Evolutionary conservation across 37 sponge, comb jelly and placozoan genomes (phyloP), one percentile per base, ranked within the genome.

Genomic region (Tethya wilhelma): DNA sequence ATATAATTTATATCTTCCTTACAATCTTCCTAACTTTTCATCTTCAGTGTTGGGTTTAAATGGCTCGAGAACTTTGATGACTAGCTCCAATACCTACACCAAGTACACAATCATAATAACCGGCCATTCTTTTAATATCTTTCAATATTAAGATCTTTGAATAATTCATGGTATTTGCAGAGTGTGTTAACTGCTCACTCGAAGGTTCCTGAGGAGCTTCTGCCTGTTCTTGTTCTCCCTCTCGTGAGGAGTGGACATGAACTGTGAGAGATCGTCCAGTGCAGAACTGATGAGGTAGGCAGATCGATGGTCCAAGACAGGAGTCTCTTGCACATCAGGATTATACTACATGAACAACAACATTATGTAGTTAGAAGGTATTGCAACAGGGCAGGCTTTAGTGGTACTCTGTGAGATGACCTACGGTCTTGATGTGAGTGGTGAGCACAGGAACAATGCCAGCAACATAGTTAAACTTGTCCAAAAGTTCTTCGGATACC

Each of bases 191-290:
- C 23, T 7, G 37, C 75, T 84, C 40, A 85, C 86, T 36, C 85
- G 69, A 0, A 93, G 82, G 36, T 93, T 93, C 44, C 93, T 39
- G 1, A 93, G 63, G 39, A 93, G 75, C 59, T 93, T 93, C 75
- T 93, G 93, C 4, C 64, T 68, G 49, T 84, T 78, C 67, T 88
- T 93, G 65, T 64, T 39, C 22, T 78, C 78, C 26, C 78, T 36
- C 2, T 8, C n/a, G 7, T 11, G 14, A 30, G 43, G 9, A 9
- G 42, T 40, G 40, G n/a, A 45, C 4, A 78, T 17, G 44, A 31
- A 78, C 3, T 4, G 2, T 19, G 62, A 4, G 12, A 78, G 39
- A 14, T 78, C 78, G 25, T 40, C 34, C 7, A 78, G 67, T 7
- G 66, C 46, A 4, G n/a, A 17, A 22, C 2, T 41, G n/a, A 80